Evolutionary conservation across 2,888 invertebrate genomes (phyloP).

Genomic region (Scaptodrosophila latifasciaeformis): DNA sequence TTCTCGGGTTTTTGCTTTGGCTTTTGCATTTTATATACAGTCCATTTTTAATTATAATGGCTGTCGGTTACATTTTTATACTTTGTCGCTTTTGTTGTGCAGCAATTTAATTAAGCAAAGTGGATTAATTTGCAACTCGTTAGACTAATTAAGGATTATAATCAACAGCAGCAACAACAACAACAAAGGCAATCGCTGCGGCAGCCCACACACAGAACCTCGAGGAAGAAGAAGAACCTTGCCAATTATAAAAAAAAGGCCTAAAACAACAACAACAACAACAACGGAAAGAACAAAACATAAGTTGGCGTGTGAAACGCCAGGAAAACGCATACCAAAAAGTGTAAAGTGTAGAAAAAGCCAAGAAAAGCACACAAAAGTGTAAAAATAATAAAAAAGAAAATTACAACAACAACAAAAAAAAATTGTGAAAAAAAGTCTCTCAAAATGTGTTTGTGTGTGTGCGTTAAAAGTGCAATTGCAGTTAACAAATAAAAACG

Average conservation of each 20-base stretch:
- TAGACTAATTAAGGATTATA: constrained; percentile 73
- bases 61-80: constrained; percentile 18
- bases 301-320: constrained; percentile 33
- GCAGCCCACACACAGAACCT: neutral
- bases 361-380: no score
- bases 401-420: neutral
- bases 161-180: constrained; percentile 39
- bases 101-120: constrained; percentile 72
- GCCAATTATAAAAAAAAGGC: constrained; percentile 21
- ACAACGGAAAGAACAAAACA: constrained; percentile 11
- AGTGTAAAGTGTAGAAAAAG: no score
- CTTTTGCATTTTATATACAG: neutral
- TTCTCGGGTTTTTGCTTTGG: neutral
- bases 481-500: neutral
- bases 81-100: constrained; percentile 21
- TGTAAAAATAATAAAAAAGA: neutral
- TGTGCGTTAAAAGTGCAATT: constrained; percentile 4
- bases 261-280: constrained; percentile 20
- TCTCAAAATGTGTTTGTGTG: constrained; percentile 1
- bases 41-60: constrained; percentile 45
- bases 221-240: constrained; percentile 26
- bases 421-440: neutral
- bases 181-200: neutral
- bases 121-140: constrained; percentile 74
- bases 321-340: constrained; percentile 6